phyloP scores from a whole-genome alignment of 2,797 vertebrate species.

The Melanotaenia nigrans region DNA sequence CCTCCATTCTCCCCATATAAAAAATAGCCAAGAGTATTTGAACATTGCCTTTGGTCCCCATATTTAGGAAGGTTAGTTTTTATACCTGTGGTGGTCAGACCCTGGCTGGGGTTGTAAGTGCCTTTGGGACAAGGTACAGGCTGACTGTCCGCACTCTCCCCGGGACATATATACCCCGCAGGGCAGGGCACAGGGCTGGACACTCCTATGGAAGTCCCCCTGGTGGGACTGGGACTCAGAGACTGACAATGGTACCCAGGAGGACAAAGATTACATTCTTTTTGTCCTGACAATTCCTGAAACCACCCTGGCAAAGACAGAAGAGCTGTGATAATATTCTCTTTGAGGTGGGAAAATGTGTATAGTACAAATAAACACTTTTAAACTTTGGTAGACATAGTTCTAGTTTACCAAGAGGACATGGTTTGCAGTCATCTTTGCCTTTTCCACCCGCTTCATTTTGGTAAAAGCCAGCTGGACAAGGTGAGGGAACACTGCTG shows the following conservation, averaged over 20 bases:
- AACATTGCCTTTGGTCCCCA: background rate
- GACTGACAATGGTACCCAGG: slow-evolving; percentile 79
- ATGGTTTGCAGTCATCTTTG: slow-evolving; percentile 83
- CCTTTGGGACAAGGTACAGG: slow-evolving; percentile 89
- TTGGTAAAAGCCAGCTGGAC: slow-evolving; percentile 82
- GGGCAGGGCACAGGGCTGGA: slow-evolving; percentile 79
- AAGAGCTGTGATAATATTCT: slow-evolving; percentile 4
- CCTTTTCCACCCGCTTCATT: slow-evolving; percentile 77
- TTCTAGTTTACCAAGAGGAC: slow-evolving; percentile 79
- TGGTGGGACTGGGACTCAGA: slow-evolving; percentile 37
- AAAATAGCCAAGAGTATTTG: too few relatives aligned
- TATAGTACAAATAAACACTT: background rate
- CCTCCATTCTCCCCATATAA: too few relatives aligned
- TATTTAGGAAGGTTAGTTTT: background rate
- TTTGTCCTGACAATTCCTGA: slow-evolving; percentile 82
- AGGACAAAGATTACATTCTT: slow-evolving; percentile 80
- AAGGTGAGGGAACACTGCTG: slow-evolving; percentile 80
- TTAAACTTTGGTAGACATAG: background rate
- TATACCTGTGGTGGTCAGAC: slow-evolving; percentile 79
- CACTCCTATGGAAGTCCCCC: slow-evolving; percentile 58
- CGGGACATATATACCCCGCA: slow-evolving; percentile 87
- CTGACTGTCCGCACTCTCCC: slow-evolving; percentile 71
- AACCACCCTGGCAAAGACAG: slow-evolving; percentile 79
- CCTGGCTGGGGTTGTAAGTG: slow-evolving; percentile 83
- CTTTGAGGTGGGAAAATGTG: background rate